phyloP scores from a whole-genome alignment of 2,888 invertebrate species.

The Aquatica leii region DNA sequence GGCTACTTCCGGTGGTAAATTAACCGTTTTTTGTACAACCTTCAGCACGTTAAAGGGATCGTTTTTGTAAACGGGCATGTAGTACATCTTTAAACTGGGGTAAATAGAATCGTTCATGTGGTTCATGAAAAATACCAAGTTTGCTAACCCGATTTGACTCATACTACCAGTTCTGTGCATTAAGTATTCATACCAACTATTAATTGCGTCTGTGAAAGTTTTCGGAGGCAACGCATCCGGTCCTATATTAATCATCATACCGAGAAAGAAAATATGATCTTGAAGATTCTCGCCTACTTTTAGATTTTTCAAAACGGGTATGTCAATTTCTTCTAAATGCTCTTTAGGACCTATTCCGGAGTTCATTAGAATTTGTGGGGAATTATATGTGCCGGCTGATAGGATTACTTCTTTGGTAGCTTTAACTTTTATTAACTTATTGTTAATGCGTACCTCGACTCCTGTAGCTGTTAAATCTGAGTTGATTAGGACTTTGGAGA shows the following conservation, averaged over 20 bases:
- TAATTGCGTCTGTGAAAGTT: slow-evolving; percentile 76
- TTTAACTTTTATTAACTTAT: slow-evolving; percentile 46
- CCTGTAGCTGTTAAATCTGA: slow-evolving; percentile 53
- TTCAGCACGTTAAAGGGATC: slow-evolving; percentile 22
- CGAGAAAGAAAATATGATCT: slow-evolving; percentile 74
- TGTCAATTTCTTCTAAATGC: slow-evolving; percentile 53
- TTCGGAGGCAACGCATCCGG: slow-evolving; percentile 77
- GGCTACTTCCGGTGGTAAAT: slow-evolving; percentile 6
- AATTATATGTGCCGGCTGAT: slow-evolving; percentile 88
- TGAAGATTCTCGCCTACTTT: slow-evolving; percentile 61
- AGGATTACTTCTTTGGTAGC: slow-evolving; percentile 85
- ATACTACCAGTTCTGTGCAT: slow-evolving; percentile 62
- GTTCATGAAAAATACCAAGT: slow-evolving; percentile 63
- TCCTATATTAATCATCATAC: slow-evolving; percentile 82
- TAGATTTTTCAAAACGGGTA: slow-evolving; percentile 57
- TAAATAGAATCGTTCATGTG: slow-evolving; percentile 60
- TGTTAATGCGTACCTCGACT: slow-evolving; percentile 55
- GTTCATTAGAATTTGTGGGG: slow-evolving; percentile 84
- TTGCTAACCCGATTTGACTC: slow-evolving; percentile 57
- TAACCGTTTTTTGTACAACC: slow-evolving; percentile 12
- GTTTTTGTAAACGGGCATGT: slow-evolving; percentile 59
- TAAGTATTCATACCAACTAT: slow-evolving; percentile 60
- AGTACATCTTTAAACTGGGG: slow-evolving; percentile 68
- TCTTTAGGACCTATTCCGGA: slow-evolving; percentile 64
- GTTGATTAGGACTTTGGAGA: slow-evolving; percentile 60